Percentiles rank a stretch among this genome's conserved stretches.
Conservation (phyloP, 2,113 vertebrate species). For the Hemicordylus capensis region DNA sequence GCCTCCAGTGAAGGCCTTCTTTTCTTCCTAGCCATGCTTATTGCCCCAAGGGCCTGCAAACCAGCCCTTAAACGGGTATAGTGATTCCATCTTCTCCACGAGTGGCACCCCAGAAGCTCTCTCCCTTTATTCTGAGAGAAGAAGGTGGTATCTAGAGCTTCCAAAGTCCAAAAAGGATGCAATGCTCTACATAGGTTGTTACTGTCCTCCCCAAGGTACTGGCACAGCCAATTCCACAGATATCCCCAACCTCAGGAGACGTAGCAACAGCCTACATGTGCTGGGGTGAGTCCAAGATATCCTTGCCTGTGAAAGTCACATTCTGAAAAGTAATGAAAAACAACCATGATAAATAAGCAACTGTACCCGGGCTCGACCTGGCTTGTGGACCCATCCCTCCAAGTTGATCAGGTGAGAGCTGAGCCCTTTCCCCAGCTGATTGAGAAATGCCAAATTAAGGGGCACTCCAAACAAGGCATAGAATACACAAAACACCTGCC, state of each 20-base stretch:
- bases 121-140: background rate
- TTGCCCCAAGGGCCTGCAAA: background rate
- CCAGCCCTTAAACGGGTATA: background rate
- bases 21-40: background rate
- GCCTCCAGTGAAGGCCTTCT: background rate
- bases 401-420: constrained; percentile 76
- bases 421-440: constrained; percentile 85
- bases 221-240: background rate
- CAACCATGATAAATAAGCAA: constrained; percentile 17
- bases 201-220: background rate
- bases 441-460: constrained; percentile 89
- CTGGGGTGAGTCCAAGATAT: background rate
- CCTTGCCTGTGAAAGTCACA: background rate
- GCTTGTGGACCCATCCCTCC: constrained; percentile 81
- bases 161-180: background rate
- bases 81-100: background rate
- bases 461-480: constrained; percentile 91
- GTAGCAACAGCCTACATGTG: background rate
- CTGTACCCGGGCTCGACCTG: constrained; percentile 81
- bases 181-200: background rate
- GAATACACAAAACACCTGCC: constrained; percentile 92
- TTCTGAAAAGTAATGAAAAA: background rate
- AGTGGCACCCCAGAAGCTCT: background rate
- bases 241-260: background rate
- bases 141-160: background rate